Evolutionary conservation across 1,140 invertebrate species (phyloP).

Genomic region (Saccostrea glomerata): DNA sequence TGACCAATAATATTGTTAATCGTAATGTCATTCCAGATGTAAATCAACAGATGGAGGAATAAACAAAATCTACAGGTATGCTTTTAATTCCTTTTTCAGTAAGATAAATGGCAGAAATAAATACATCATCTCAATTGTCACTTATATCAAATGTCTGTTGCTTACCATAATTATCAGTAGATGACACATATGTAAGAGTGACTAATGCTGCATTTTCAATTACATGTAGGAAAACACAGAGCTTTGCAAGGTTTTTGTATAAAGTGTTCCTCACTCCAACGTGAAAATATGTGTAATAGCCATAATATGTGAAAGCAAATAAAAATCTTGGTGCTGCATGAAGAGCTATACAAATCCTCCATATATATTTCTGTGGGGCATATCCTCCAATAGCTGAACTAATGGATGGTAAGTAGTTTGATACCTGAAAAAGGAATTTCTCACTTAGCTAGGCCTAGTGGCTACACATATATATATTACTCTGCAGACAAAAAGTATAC

Average conservation of each 20-base stretch:
- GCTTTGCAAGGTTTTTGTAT: constrained; percentile 83
- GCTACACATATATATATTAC: neutral
- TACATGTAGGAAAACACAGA: constrained; percentile 87
- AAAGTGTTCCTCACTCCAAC: constrained; percentile 76
- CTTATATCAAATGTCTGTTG: neutral
- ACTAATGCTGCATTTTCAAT: constrained; percentile 91
- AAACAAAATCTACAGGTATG: too few relatives aligned
- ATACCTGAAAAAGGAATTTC: constrained; percentile 81
- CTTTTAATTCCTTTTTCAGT: too few relatives aligned
- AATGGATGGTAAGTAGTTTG: constrained; percentile 94
- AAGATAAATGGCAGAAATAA: too few relatives aligned
- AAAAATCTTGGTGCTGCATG: constrained; percentile 92
- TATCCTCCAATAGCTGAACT: constrained; percentile 96
- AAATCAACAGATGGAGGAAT: too few relatives aligned
- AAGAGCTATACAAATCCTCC: constrained; percentile 93
- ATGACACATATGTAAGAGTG: constrained; percentile 92
- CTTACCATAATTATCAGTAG: constrained; percentile 90
- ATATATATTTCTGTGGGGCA: constrained; percentile 93
- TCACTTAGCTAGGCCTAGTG: neutral
- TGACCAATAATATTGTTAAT: too few relatives aligned
- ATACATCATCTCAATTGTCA: too few relatives aligned
- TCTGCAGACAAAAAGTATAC: neutral
- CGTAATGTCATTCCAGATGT: too few relatives aligned
- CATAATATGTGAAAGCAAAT: constrained; percentile 87
- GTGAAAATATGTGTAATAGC: constrained; percentile 81